These are phyloP conservation scores for Sparidentex hasta DNA, from an alignment of 2,797 vertebrate genomes.

Conservation along the genomic window DNA sequence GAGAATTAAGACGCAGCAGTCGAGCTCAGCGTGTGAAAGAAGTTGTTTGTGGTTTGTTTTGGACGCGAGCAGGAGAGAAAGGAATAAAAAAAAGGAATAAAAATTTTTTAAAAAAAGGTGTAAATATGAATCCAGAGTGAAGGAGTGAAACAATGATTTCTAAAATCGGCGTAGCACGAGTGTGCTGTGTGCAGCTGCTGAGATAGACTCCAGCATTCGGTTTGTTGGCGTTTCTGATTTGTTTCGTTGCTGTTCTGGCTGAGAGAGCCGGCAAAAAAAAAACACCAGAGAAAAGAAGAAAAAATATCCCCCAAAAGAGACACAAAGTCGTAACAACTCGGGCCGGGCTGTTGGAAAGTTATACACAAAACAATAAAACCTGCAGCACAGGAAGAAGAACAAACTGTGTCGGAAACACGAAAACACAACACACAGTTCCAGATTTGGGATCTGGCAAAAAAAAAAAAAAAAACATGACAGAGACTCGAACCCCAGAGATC, in stretches of 20 bases:
- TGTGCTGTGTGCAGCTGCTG: conserved; percentile 30
- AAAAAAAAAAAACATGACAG: conserved; percentile 2
- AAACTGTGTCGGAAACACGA: not conserved
- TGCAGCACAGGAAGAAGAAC: conserved; percentile 14
- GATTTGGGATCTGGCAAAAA: not conserved
- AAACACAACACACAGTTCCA: conserved; percentile 10
- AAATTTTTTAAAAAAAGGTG: conserved; percentile 13
- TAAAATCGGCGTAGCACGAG: conserved; percentile 7
- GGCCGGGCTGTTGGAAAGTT: conserved; percentile 18
- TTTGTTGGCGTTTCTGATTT: conserved; percentile 46
- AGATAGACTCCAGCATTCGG: conserved; percentile 20
- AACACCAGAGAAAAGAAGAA: conserved; percentile 26
- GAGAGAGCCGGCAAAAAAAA: conserved; percentile 23
- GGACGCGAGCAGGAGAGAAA: not conserved
- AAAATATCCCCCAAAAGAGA: conserved; percentile 32
- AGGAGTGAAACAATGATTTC: conserved; percentile 18
- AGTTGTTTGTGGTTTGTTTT: conserved; percentile 3
- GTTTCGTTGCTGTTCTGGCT: conserved; percentile 38
- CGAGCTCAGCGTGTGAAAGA: not conserved
- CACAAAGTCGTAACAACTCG: conserved; percentile 24
- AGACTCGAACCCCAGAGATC: conserved; percentile 7
- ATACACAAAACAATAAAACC: conserved; percentile 1
- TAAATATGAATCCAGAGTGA: conserved; percentile 19
- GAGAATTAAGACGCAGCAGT: conserved; percentile 33
- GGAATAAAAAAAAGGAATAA: not conserved